Evolutionary conservation across 2,888 invertebrate species (phyloP).

Genomic region (Drosophila niveifrons): DNA sequence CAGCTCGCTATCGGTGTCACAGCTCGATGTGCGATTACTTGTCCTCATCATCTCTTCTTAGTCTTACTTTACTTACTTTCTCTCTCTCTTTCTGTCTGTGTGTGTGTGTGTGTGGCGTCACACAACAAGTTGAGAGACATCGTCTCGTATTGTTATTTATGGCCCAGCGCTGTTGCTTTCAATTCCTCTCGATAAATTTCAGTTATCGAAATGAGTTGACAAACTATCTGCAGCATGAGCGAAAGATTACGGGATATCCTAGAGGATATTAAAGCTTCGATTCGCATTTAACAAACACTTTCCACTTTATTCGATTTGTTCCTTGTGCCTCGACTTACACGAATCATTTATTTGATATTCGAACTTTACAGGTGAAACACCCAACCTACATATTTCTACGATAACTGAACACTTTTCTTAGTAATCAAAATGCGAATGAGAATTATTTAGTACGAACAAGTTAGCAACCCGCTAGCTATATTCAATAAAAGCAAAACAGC

Average conservation of each 20-base stretch:
- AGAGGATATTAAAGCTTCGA: neutral
- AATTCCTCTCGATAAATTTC: slow-evolving; percentile 42
- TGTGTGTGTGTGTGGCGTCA: neutral
- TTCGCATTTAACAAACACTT: too few species aligned
- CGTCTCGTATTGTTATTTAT: slow-evolving; percentile 30
- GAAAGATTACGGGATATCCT: neutral
- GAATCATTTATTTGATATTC: too few species aligned
- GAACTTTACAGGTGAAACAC: too few species aligned
- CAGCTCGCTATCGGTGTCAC: slow-evolving; percentile 4
- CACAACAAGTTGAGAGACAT: slow-evolving; percentile 36
- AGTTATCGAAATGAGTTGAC: slow-evolving; percentile 31
- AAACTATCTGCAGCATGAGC: neutral
- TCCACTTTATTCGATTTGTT: too few species aligned
- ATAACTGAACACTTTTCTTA: too few species aligned
- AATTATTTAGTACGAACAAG: too few species aligned
- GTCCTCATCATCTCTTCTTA: neutral
- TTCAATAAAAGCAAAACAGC: too few species aligned
- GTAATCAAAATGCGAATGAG: too few species aligned
- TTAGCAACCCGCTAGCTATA: too few species aligned
- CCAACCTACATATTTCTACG: too few species aligned
- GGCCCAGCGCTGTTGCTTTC: slow-evolving; percentile 38
- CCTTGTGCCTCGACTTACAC: too few species aligned
- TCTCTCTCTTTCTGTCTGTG: too few species aligned
- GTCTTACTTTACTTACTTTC: neutral
- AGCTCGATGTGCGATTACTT: neutral